Evolutionary conservation across 1,140 invertebrate genomes (phyloP).

Genomic region (Halesus radiatus): DNA sequence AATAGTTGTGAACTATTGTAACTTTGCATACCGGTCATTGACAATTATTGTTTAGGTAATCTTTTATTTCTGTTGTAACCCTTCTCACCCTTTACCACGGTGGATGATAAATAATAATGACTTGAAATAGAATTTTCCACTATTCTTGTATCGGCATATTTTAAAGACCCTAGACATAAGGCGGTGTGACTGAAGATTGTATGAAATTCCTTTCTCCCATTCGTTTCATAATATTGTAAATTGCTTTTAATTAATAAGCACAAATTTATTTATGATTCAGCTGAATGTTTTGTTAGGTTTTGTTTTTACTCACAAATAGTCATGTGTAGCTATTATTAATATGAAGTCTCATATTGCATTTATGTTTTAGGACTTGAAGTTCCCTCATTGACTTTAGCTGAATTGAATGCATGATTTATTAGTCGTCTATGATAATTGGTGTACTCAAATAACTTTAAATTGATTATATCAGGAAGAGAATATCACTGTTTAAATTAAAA

Average conservation of each 20-base stretch:
- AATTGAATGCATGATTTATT: background rate
- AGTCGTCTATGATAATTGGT: background rate
- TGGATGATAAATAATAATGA: background rate
- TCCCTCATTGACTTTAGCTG: background rate
- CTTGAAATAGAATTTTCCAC: background rate
- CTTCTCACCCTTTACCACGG: no score
- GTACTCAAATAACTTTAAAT: background rate
- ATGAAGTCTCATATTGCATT: conserved; percentile 9
- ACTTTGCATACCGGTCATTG: conserved; percentile 8
- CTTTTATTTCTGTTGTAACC: background rate
- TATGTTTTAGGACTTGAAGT: conserved; percentile 28
- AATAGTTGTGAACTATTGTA: background rate
- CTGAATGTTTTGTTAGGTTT: conserved; percentile 26
- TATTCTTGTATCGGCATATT: conserved; percentile 12
- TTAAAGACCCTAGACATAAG: conserved; percentile 8
- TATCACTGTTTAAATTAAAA: background rate
- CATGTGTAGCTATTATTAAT: conserved; percentile 3
- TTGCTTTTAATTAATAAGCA: conserved; percentile 33
- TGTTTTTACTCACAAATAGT: conserved; percentile 24
- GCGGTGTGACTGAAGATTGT: conserved; percentile 9
- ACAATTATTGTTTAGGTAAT: background rate
- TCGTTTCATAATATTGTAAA: conserved; percentile 6
- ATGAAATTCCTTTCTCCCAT: conserved; percentile 6
- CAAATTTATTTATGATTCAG: conserved; percentile 39
- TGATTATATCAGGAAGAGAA: background rate